Base-by-base conservation (phyloP, 2,113 vertebrate species). In the Porphyrio hochstetteri region DNA sequence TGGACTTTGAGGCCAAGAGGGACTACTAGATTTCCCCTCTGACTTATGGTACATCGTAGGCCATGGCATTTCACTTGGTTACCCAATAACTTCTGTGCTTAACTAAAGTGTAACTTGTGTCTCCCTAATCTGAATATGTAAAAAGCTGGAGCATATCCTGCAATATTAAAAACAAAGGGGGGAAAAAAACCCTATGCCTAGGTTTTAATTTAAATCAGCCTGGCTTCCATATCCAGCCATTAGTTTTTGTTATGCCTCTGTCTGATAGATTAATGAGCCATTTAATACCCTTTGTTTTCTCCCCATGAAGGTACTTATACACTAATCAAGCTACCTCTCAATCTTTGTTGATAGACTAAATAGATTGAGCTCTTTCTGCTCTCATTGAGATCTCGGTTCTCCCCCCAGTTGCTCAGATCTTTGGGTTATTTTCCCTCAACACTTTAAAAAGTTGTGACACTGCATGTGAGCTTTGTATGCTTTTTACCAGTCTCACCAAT, bases 211-310 rank as follows among this genome's bases (percentile, higher is more conserved):
- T 86, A 93, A 89, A 92, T 94, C 86, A 84, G 68, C 29, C 79
- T 86, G 85, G n/a, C 69, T 96, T 86, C 56, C 50, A 60, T 88
- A 95, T 95, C 92, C 80, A 93, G 92, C 80, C 82, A 81, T 92
- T 97, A 92, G 72, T 92, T 96, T 95, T 91, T 96, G 93, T 94
- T 95, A 88, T 86, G 82, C 86, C 29, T 86, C 35, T 90, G 71
- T 83, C 82, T 86, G 88, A 88, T 96, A 93, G 93, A 94, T 95
- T 96, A 97, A 96, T 90, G 96, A 97, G 93, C 93, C 65, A 0
- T 97, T 97, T 96, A 96, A 95, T 96, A 92, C 65, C 83, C 80
- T 93, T 88, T 96, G 91, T 96, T 96, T 93, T 94, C 86, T 95
- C 80, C 48, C 76, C 21, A 27, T 90, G 95, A 93, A 96, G 82